These are phyloP conservation scores for Ladona fulva DNA, from an alignment of 1,140 invertebrate species.

Conservation along the genomic window DNA sequence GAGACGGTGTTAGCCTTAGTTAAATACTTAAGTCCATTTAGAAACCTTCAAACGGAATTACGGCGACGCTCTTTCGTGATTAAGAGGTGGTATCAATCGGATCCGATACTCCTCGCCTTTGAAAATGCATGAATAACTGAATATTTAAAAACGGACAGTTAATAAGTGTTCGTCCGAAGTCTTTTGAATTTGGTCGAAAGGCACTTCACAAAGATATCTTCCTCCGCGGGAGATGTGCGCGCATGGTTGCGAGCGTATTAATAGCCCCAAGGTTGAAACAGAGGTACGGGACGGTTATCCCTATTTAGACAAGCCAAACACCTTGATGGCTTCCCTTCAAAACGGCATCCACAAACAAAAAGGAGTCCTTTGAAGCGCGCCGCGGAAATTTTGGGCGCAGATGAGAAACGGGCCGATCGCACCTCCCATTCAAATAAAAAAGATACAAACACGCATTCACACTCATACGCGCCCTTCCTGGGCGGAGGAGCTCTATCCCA, in stretches of 20 bases:
- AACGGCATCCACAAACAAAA: background rate
- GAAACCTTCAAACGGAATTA: too few relatives aligned
- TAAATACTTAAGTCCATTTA: too few relatives aligned
- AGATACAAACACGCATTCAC: too few relatives aligned
- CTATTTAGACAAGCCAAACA: constrained; percentile 5
- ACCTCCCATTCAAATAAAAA: background rate
- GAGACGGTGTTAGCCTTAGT: too few relatives aligned
- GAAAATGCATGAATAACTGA: too few relatives aligned
- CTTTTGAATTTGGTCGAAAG: background rate
- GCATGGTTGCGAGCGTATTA: background rate
- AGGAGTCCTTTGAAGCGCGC: background rate
- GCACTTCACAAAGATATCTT: background rate
- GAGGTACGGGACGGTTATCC: background rate
- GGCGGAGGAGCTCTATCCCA: too few relatives aligned
- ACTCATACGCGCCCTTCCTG: too few relatives aligned
- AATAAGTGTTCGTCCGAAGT: too few relatives aligned
- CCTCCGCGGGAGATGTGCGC: background rate
- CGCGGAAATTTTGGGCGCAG: background rate
- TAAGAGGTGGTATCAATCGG: too few relatives aligned
- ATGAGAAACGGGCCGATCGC: background rate
- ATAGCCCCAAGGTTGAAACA: background rate
- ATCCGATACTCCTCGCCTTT: too few relatives aligned
- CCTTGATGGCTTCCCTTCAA: background rate
- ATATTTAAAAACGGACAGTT: too few relatives aligned
- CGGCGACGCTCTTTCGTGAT: too few relatives aligned